Evolutionary conservation across 2,113 vertebrate genomes (phyloP).

Genomic region (Oceanites oceanicus): DNA sequence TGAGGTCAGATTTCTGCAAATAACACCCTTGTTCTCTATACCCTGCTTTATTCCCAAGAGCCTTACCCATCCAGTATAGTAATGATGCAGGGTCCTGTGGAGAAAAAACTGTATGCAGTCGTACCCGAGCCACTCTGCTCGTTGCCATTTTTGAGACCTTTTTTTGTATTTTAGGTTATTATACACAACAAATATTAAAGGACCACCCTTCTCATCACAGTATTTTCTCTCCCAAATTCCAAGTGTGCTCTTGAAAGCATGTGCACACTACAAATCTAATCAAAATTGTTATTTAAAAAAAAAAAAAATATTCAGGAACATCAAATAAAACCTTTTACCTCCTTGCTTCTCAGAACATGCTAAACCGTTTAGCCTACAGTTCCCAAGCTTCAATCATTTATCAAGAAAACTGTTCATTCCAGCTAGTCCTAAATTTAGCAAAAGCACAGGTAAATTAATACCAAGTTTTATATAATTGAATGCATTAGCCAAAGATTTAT

Average conservation of each 20-base stretch:
- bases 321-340: not conserved
- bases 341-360: not conserved
- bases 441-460: not conserved
- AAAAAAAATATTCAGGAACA: not conserved
- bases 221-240: not conserved
- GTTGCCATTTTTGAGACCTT: not conserved
- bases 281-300: not conserved
- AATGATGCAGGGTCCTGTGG: not conserved
- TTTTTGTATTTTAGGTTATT: not conserved
- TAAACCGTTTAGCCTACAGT: not conserved
- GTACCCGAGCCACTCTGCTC: not conserved
- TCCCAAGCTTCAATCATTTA: not conserved
- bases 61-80: not conserved
- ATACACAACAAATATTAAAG: not conserved
- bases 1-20: not conserved
- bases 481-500: not conserved
- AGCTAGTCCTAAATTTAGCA: not conserved
- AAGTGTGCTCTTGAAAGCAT: not conserved
- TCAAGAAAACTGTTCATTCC: not conserved
- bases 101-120: not conserved
- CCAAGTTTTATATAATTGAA: not conserved
- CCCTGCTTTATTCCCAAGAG: not conserved
- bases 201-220: accelerated
- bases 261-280: not conserved
- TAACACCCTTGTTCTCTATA: not conserved